phyloP scores from a whole-genome alignment of 35 echinoderm and acorn worm species.

The Heliocidaris tuberculata region DNA sequence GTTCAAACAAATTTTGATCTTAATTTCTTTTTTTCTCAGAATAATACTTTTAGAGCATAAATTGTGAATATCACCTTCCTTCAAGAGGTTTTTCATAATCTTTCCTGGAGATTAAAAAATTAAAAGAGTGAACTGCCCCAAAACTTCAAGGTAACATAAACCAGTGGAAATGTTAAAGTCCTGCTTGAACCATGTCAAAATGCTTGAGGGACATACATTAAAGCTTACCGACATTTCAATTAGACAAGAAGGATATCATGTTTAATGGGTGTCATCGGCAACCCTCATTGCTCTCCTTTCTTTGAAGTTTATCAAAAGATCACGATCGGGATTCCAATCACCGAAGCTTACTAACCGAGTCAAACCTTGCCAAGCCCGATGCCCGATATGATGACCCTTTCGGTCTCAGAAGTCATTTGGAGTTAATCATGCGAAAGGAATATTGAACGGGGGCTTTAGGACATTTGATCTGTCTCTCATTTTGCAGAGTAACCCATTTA shows the following conservation, averaged over 20 bases:
- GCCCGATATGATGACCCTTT: background rate
- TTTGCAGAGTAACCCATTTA: background rate
- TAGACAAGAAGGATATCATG: background rate
- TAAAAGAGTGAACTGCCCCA: background rate
- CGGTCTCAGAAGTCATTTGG: background rate
- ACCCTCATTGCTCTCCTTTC: background rate
- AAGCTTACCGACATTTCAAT: background rate
- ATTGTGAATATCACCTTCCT: too few species aligned
- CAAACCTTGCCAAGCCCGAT: background rate
- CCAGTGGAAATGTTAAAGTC: background rate
- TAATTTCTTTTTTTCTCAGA: too few species aligned
- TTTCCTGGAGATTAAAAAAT: background rate
- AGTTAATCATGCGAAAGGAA: constrained; percentile 1
- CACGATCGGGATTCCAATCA: background rate
- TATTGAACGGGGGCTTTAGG: background rate
- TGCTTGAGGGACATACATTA: background rate
- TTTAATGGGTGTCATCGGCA: background rate
- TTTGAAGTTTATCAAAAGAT: background rate
- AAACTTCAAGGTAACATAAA: background rate
- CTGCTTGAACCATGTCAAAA: background rate
- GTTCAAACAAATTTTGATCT: too few species aligned
- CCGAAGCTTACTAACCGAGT: background rate
- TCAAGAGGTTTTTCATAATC: too few species aligned
- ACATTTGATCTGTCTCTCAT: background rate
- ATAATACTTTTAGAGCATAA: too few species aligned